Conservation (phyloP, 2,797 vertebrate species). For the Spondyliosoma cantharus region DNA sequence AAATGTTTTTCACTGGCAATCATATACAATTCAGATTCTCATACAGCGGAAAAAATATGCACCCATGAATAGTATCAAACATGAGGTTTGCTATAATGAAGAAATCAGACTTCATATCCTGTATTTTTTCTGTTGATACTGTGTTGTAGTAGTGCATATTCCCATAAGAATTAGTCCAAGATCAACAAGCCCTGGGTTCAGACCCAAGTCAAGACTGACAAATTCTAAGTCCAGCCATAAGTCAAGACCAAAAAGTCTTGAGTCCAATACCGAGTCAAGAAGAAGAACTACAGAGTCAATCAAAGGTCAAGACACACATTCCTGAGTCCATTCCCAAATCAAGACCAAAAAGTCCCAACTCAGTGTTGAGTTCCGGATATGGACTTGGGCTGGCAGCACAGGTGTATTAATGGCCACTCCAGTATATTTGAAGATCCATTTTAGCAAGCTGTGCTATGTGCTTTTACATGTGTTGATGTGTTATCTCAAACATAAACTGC, state of each 20-base stretch:
- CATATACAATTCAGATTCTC: neutral
- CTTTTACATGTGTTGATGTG: too few relatives aligned
- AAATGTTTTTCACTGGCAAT: neutral
- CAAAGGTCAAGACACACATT: neutral
- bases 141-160: neutral
- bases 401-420: too few relatives aligned
- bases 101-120: neutral
- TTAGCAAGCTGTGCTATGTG: too few relatives aligned
- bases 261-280: neutral
- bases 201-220: neutral
- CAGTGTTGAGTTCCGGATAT: too few relatives aligned
- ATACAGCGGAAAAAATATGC: neutral
- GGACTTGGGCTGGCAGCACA: too few relatives aligned
- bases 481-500: too few relatives aligned
- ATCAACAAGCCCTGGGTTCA: neutral
- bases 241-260: neutral
- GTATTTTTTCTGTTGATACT: neutral
- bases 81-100: neutral
- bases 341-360: neutral
- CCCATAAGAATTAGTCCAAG: neutral
- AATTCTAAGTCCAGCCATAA: neutral
- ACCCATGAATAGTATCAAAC: neutral
- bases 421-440: too few relatives aligned
- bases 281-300: neutral
- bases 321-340: neutral